A percentile compares a stretch with the other conserved stretches of the same genome.
Evolutionary conservation across 1,140 invertebrate species (phyloP).

Genomic region (Drosophila prosaltans): DNA sequence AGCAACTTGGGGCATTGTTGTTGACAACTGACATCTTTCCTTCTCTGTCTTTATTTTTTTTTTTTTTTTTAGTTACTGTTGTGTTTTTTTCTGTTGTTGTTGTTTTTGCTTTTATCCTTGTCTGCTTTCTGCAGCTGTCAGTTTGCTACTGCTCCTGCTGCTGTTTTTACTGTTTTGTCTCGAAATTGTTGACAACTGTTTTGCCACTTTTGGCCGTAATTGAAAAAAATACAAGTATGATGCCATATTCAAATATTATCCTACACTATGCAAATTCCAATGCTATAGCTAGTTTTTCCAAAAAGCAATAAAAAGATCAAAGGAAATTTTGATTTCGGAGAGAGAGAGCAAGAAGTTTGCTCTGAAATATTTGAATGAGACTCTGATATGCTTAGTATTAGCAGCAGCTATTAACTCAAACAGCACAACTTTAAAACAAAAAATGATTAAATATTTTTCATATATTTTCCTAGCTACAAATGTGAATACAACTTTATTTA

Average conservation of each 20-base stretch:
- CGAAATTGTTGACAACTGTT: conserved; percentile 77
- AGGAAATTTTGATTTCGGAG: not conserved
- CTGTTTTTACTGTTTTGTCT: conserved; percentile 74
- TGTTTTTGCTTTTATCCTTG: conserved; percentile 21
- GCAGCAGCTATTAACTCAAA: too few relatives aligned
- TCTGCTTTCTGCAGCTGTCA: conserved; percentile 60
- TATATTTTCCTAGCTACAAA: not conserved
- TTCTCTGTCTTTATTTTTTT: conserved; percentile 11
- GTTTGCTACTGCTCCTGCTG: conserved; percentile 38
- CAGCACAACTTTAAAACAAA: too few relatives aligned
- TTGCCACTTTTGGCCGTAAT: conserved; percentile 77
- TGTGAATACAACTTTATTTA: too few relatives aligned
- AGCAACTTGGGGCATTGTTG: conserved; percentile 80
- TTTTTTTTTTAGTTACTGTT: not conserved
- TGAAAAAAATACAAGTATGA: conserved; percentile 56
- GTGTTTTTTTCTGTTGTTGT: conserved; percentile 10
- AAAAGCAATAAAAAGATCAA: not conserved
- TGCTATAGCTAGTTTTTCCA: not conserved
- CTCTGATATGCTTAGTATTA: too few relatives aligned
- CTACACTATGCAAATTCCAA: not conserved
- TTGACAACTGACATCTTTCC: conserved; percentile 80
- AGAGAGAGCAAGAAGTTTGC: not conserved
- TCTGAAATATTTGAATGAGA: too few relatives aligned
- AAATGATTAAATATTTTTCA: too few relatives aligned
- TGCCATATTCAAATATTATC: conserved; percentile 58